These are phyloP conservation scores for Microtus pennsylvanicus DNA, from an alignment of 2,113 vertebrate species.

Conservation along the genomic window DNA sequence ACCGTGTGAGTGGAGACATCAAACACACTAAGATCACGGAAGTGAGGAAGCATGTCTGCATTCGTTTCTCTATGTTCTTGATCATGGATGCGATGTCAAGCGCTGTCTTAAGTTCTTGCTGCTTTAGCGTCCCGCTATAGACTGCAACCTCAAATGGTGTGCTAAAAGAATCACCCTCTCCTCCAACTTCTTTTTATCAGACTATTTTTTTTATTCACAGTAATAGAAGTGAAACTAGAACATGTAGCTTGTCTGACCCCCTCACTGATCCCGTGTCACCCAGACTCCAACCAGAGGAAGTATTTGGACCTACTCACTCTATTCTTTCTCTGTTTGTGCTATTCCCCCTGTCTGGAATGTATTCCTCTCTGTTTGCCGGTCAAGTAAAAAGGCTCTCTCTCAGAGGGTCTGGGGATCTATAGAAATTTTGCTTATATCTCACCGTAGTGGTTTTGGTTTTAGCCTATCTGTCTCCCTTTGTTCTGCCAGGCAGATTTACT, in stretches of 20 bases:
- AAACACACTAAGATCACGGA: neutral
- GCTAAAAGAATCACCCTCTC: neutral
- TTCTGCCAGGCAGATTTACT: conserved; percentile 8
- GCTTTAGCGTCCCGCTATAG: too few species aligned
- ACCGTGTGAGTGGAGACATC: neutral
- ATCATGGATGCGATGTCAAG: neutral
- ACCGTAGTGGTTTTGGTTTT: neutral
- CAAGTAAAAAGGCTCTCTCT: neutral
- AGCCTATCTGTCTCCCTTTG: neutral
- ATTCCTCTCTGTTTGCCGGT: neutral
- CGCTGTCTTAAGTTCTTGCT: neutral
- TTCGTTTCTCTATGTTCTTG: neutral
- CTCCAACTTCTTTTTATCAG: too few species aligned
- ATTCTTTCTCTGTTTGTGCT: neutral
- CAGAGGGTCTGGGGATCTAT: neutral
- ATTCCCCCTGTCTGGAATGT: neutral
- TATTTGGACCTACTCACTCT: neutral
- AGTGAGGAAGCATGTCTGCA: neutral
- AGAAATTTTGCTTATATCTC: neutral
- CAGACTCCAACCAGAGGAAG: neutral
- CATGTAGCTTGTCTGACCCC: neutral
- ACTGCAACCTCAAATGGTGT: neutral
- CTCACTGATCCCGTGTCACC: neutral
- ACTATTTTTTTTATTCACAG: neutral
- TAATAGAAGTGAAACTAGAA: neutral